These are phyloP conservation scores for Dolichallabes microphthalmus DNA, from an alignment of 2,113 vertebrate species.

Conservation along the genomic window DNA sequence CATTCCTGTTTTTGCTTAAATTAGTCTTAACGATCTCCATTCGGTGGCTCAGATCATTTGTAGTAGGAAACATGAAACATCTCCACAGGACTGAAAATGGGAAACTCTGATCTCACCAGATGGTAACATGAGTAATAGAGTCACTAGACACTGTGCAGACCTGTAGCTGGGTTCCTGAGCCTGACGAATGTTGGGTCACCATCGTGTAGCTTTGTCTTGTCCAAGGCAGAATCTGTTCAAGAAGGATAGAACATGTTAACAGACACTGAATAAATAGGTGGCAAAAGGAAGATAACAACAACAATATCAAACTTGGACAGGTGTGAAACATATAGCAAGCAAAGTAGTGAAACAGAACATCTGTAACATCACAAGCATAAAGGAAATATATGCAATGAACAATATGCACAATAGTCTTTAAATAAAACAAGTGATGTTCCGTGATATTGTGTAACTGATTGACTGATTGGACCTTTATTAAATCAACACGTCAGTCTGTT, in stretches of 20 bases:
- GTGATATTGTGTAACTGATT: not conserved
- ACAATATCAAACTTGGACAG: not conserved
- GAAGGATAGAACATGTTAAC: not conserved
- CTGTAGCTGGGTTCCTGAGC: slow-evolving; percentile 72
- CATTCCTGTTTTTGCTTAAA: not conserved
- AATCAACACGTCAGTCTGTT: not conserved
- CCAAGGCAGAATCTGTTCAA: slow-evolving; percentile 64
- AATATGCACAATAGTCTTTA: not conserved
- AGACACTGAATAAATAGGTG: not conserved
- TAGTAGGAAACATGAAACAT: not conserved
- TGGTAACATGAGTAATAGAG: not conserved
- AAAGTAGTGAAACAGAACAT: not conserved
- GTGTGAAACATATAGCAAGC: not conserved
- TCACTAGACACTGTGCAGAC: slow-evolving; percentile 46
- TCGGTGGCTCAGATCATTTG: not conserved
- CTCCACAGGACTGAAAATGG: not conserved
- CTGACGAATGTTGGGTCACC: slow-evolving; percentile 67
- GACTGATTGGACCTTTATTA: not conserved
- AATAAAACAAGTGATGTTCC: not conserved
- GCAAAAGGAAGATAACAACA: not conserved
- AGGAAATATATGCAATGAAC: not conserved
- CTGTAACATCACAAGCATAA: not conserved
- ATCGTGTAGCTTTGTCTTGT: slow-evolving; percentile 45
- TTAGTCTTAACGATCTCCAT: not conserved
- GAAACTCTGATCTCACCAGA: not conserved